Evolutionary conservation across 2,113 vertebrate genomes (phyloP).

Genomic region (Lethenteron reissneri): DNA sequence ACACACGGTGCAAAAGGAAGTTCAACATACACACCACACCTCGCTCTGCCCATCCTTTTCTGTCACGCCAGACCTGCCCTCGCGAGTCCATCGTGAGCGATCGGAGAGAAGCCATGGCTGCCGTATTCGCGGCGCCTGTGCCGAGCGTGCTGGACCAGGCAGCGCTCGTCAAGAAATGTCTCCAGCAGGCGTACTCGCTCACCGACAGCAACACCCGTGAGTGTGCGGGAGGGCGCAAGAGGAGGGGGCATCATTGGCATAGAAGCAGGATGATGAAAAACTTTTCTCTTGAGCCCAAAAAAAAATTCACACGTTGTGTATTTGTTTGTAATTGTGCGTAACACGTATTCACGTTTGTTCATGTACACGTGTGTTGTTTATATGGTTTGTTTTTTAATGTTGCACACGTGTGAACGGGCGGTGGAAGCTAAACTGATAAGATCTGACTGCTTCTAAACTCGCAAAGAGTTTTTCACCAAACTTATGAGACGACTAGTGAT

Average conservation of each 20-base stretch:
- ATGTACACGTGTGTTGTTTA: background rate
- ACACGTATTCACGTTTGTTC: background rate
- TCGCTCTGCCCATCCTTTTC: no score
- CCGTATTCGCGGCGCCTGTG: slow-evolving; percentile 65
- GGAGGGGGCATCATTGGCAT: background rate
- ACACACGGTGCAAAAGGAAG: no score
- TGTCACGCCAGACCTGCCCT: no score
- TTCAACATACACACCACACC: no score
- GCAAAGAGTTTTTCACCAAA: background rate
- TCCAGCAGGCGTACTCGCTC: slow-evolving; percentile 89
- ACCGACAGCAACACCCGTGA: slow-evolving; percentile 87
- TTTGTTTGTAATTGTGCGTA: background rate
- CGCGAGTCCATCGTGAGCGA: no score
- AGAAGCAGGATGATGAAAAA: background rate
- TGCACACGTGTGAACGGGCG: slow-evolving; percentile 16
- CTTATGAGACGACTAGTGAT: background rate
- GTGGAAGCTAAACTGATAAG: slow-evolving; percentile 68
- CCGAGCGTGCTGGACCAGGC: slow-evolving; percentile 94
- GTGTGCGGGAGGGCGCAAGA: slow-evolving; percentile 13
- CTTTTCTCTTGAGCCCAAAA: background rate
- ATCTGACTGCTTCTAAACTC: slow-evolving; percentile 38
- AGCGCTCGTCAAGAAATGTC: slow-evolving; percentile 95
- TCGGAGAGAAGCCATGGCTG: slow-evolving; percentile 30
- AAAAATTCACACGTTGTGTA: background rate
- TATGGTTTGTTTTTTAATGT: slow-evolving; percentile 8